Evolutionary conservation across 2,888 invertebrate species (phyloP).

Genomic region (Acanthococcus lagerstroemiae): DNA sequence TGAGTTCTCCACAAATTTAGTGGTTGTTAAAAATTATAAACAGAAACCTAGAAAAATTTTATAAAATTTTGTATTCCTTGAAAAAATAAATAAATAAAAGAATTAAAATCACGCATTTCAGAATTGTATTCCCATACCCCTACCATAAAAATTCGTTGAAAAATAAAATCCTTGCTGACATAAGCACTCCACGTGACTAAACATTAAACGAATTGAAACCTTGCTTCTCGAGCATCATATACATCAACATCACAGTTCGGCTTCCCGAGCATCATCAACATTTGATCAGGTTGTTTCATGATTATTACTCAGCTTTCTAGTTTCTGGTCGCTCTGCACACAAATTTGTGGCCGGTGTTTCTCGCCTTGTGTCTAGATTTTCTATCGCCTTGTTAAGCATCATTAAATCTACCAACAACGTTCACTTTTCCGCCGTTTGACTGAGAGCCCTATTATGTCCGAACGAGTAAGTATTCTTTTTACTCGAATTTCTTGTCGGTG

Average conservation of each 20-base stretch:
- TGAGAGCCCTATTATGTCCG: not conserved
- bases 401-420: not conserved
- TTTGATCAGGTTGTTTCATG: conserved; percentile 4
- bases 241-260: not conserved
- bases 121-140: too few species aligned
- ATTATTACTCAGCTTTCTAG: conserved; percentile 5
- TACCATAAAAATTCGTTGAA: not conserved
- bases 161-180: not conserved
- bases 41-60: too few species aligned
- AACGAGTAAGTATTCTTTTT: not conserved
- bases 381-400: not conserved
- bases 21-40: too few species aligned
- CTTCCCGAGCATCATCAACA: conserved; percentile 4
- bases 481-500: not conserved
- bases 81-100: too few species aligned
- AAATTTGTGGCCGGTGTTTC: too few species aligned
- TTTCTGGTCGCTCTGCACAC: too few species aligned
- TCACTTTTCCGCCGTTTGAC: not conserved
- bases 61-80: too few species aligned
- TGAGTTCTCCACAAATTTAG: too few species aligned
- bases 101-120: too few species aligned
- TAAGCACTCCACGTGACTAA: not conserved
- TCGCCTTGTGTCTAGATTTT: not conserved
- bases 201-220: not conserved
- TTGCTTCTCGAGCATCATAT: conserved; percentile 1